Evolutionary conservation across 2,113 vertebrate species (phyloP).

Genomic region (Indicator indicator): DNA sequence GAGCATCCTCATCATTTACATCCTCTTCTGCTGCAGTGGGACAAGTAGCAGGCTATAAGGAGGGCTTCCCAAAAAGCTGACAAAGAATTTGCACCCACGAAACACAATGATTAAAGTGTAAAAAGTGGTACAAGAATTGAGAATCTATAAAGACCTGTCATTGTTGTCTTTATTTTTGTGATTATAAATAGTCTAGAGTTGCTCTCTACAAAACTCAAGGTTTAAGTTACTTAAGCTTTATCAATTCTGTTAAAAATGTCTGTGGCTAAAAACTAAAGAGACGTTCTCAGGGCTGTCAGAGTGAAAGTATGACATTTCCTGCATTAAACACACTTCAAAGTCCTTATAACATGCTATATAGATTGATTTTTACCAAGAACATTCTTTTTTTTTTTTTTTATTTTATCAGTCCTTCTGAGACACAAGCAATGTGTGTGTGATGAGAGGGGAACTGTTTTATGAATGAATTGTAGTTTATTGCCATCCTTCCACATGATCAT

Average conservation of each 20-base stretch:
- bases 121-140: neutral
- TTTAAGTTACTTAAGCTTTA: neutral
- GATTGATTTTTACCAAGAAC: constrained; percentile 14
- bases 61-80: neutral
- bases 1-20: rapidly evolving
- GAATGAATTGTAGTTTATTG: neutral
- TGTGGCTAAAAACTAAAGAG: neutral
- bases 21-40: neutral
- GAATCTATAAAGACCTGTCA: neutral
- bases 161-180: neutral
- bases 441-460: neutral
- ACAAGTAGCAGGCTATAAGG: neutral
- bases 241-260: neutral
- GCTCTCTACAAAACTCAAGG: neutral
- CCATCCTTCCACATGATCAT: neutral
- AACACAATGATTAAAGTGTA: neutral
- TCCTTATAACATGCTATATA: neutral
- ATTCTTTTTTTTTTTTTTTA: neutral
- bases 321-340: neutral
- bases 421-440: neutral
- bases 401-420: neutral
- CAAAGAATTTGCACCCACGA: neutral
- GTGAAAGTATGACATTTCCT: neutral
- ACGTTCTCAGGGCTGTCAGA: neutral
- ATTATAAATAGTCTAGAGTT: neutral